Evolutionary conservation across 2,888 invertebrate species (phyloP), one percentile per base, ranked within the genome.

Genomic region (Mystacides longicornis): DNA sequence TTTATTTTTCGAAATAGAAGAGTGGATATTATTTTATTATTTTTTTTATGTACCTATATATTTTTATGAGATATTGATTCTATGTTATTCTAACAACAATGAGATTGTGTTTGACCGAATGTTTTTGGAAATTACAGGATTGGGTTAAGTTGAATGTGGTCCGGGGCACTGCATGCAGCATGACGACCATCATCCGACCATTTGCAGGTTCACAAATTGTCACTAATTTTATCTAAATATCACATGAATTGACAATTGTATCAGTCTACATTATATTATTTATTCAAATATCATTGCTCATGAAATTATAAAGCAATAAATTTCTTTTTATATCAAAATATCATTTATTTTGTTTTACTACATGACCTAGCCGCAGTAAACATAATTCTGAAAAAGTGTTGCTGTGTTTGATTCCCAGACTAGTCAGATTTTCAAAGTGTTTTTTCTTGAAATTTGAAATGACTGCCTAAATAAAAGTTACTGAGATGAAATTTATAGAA

Each of bases 111-210:
- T 49, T 49, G 50, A 55, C 49, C 45, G 3, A 5, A 23, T 55
- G 23, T 51, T 54, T 56, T 60, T 57, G 23, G 33, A 60, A 51
- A 51, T 60, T 60, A 49, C 60, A 60, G 60, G 60, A 60, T 60
- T 58, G 60, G 60, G 58, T 58, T 60, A 53, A 60, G 60, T 60
- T 60, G 56, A 60, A 54, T 37, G 51, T 49, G 50, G 49, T 52
- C 31, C 37, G 49, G 48, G n/a, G n/a, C 16, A 37, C 42, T 19
- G 51, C 57, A 55, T 54, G 54, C 49, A 19, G 19, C 20, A 45
- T 45, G 45, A 19, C 20, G 21, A 19, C n/a, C 19, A 45, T 50
- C 37, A 31, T 37, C 21, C 27, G 16, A 37, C 14, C 37, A 14
- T 14, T 37, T n/a, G 37, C 37, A 37, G 37, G 16, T 37, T 3